Base-by-base conservation (phyloP, 1,140 invertebrate genomes). In the Antheraea pernyi region DNA sequence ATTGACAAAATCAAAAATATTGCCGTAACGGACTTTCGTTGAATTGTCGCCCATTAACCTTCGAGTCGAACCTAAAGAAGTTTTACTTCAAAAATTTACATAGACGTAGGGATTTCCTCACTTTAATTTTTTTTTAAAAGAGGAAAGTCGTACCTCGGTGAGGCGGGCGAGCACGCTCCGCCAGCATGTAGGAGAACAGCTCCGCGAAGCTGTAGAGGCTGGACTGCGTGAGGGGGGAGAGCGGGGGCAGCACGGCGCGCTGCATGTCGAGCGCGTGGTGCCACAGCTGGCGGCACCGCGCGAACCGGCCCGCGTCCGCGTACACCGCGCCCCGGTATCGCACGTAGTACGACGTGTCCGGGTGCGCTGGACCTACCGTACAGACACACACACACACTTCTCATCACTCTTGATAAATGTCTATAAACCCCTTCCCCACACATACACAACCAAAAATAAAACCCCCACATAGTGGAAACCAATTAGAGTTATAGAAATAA, bases 231-330 rank as follows among this genome's bases (percentile, higher is more conserved):
- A 98, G 97, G 6, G 97, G 97, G 91, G 97, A 98, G 9, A 99
- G 93, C n/a, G 98, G 96, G 78, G 98, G 97, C 65, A 99, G 93
- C 91, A 98, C 97, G 71, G 95, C 95, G 85, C 98, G 97, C 91
- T 99, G 98, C 96, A 99, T 98, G 85, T 99, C 97, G 10, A 99
- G 92, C n/a, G 98, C 98, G 91, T 99, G 98, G 91, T 97, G 98
- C 98, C 98, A 99, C 39, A 99, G 93, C 80, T 97, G 95, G 70
- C 99, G 82, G 89, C 98, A 99, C 65, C 98, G 95, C 75, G 95
- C 94, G 92, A 99, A 99, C 84, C 98, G 97, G 10, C 98, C 98
- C 69, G 97, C 96, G 91, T 98, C 98, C 18, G 98, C 98, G 92
- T 99, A 99, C 59, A 98, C 96, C 0, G 98, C 98, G 37, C 98